Base-by-base conservation (phyloP, 2,888 invertebrate genomes). In the Rotaria macrura region DNA sequence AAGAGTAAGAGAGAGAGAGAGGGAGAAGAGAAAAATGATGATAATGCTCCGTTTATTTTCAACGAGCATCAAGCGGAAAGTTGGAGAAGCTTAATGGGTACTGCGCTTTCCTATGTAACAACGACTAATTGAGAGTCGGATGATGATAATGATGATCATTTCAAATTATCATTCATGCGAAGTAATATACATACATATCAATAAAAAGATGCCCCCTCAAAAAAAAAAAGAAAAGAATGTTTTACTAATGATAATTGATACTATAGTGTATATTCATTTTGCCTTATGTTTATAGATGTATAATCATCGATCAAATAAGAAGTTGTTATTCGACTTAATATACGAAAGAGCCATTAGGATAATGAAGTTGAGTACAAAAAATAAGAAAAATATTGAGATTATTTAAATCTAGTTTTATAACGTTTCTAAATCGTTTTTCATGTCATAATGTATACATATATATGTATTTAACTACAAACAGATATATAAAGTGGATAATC, bases 31-130 rank as follows among this genome's bases (percentile, higher is more conserved):
- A 65, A 34, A 65, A 34, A 65, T 65, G 65, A 65, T 65, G 65
- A 65, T 65, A 65, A 65, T 65, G 65, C 65, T 65, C 65, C 65
- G 65, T 65, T 65, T 65, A 65, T 65, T 65, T 65, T 65, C 34
- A 65, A 65, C 65, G 65, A 65, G 65, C 65, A 65, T 65, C 65
- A 65, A 65, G 65, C 65, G 65, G 65, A 65, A 65, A 65, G 65
- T 34, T 34, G 20, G 65, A 65, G 29, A 65, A 65, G 65, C 65
- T 65, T 65, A 65, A 65, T 65, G 65, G 65, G 34, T 65, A 65
- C 65, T 65, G 34, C 65, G 29, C 17, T 65, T 65, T 57, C 34
- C 65, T 65, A 34, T 65, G 3, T 65, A 65, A 65, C 65, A 34
- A 65, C 65, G 65, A 65, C 65, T 65, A 65, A 65, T 65, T 65